These are phyloP conservation scores for Cheilosia urbana DNA, from an alignment of 2,888 invertebrate genomes.

Conservation along the genomic window DNA sequence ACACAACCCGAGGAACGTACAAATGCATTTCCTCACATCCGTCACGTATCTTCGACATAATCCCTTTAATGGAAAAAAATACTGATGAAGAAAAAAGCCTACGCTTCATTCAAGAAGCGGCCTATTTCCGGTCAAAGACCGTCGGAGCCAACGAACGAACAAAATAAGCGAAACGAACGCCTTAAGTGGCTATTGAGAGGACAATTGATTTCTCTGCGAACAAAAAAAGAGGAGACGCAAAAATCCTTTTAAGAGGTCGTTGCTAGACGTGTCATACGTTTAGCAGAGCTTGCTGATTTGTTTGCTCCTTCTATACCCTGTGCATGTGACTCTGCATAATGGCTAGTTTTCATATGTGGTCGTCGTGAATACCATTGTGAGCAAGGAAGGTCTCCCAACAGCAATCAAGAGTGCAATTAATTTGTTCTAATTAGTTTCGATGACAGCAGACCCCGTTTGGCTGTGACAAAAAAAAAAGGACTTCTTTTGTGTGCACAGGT, in stretches of 20 bases:
- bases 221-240: constrained; percentile 2
- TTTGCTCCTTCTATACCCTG: neutral
- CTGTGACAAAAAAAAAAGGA: neutral
- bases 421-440: constrained; percentile 63
- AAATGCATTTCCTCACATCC: constrained; percentile 11
- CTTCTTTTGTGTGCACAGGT: neutral
- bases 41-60: constrained; percentile 20
- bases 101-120: neutral
- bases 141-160: constrained; percentile 22
- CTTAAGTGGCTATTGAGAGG: constrained; percentile 46
- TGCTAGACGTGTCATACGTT: constrained; percentile 44
- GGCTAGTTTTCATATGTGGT: constrained; percentile 11
- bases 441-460: constrained; percentile 1
- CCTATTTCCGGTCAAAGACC: constrained; percentile 19
- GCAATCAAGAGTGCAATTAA: constrained; percentile 64
- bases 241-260: constrained; percentile 33
- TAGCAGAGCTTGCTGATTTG: constrained; percentile 35
- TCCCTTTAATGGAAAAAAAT: neutral
- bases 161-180: neutral
- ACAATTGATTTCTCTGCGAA: constrained; percentile 50
- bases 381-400: neutral
- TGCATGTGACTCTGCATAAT: constrained; percentile 5
- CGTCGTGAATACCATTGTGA: constrained; percentile 13
- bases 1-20: neutral
- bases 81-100: neutral